Base-by-base conservation (phyloP, 2,797 vertebrate genomes). In the Bufotes viridis region DNA sequence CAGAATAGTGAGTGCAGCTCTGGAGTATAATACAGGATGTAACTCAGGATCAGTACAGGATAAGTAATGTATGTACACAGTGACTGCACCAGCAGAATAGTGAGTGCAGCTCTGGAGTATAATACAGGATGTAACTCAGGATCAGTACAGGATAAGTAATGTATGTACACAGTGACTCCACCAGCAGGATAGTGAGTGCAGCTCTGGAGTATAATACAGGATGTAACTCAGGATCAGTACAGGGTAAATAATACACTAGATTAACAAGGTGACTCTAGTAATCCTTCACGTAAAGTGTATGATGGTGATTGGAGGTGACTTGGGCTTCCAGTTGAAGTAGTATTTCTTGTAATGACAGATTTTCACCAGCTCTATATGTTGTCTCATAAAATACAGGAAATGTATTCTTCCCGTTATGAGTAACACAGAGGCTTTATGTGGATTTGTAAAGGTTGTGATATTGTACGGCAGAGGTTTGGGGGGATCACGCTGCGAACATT, bases 381-480 rank as follows among this genome's bases (percentile, higher is more conserved):
- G 51, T 84, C 29, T 57, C 26, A 86, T 79, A n/a, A 69, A 69
- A 69, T 76, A 22, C 11, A 10, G 6, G 70, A 55, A 65, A 67
- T 13, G 24, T 13, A 7, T 70, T 70, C n/a, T 8, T 12, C 61
- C 18, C 17, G 49, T 78, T 57, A 7, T n/a, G 24, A n/a, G 42
- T 15, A 24, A 17, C 26, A 69, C 81, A 88, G 78, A 49, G 87
- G 58, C 58, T 88, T 69, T 84, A 9, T 78, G 81, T 51, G 74
- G 29, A 67, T 83, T 88, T 84, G 60, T 84, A 70, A 88, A 88
- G 74, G 81, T 53, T 74, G 72, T 26, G 53, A 87, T 76, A 57
- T 76, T 87, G 58, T 84, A 72, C 72, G 15, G 51, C 29, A 13
- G 61, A 76, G 70, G 7, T 69, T 69, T 26, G 58, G 58, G 76